A percentile compares a stretch with the other conserved stretches of the same genome.
phyloP scores from a whole-genome alignment of 2,797 vertebrate genomes.

The Sebastiscus albofasciatus region DNA sequence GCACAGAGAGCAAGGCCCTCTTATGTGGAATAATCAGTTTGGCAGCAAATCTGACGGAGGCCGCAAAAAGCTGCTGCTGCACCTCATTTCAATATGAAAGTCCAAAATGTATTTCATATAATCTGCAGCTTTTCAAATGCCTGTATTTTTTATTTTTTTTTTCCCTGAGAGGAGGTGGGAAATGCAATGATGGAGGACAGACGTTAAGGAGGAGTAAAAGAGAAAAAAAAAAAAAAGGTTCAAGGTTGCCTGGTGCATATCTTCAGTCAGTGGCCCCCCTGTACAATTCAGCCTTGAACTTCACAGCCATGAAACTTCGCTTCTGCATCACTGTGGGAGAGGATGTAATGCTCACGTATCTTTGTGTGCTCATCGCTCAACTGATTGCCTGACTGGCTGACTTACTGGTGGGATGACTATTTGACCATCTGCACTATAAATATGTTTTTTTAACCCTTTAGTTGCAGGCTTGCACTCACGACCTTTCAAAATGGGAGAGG shows the following conservation, averaged over 20 bases:
- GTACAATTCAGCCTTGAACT: constrained; percentile 74
- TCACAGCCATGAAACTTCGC: constrained; percentile 72
- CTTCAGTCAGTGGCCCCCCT: constrained; percentile 67
- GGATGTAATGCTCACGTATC: constrained; percentile 74
- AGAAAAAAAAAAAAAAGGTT: constrained; percentile 58
- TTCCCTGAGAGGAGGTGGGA: constrained; percentile 56
- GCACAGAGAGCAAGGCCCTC: constrained; percentile 78
- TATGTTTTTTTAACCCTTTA: constrained; percentile 59
- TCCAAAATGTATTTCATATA: constrained; percentile 79
- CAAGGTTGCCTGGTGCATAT: constrained; percentile 77
- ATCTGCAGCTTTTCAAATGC: constrained; percentile 80
- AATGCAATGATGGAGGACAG: constrained; percentile 67
- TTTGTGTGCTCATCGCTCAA: constrained; percentile 67
- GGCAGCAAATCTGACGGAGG: constrained; percentile 77
- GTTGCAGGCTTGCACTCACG: constrained; percentile 39
- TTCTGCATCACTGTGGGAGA: constrained; percentile 65
- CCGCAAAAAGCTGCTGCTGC: constrained; percentile 68
- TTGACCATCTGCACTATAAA: constrained; percentile 71
- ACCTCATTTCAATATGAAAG: constrained; percentile 86
- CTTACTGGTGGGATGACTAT: constrained; percentile 61
- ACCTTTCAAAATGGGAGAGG: constrained; percentile 24
- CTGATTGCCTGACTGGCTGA: constrained; percentile 59
- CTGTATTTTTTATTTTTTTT: constrained; percentile 63
- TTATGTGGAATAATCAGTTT: constrained; percentile 83
- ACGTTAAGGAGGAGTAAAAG: constrained; percentile 50